Percentiles rank a stretch among this genome's conserved stretches.
phyloP scores from a whole-genome alignment of 2,113 vertebrate genomes.

The Leuciscus idus region DNA sequence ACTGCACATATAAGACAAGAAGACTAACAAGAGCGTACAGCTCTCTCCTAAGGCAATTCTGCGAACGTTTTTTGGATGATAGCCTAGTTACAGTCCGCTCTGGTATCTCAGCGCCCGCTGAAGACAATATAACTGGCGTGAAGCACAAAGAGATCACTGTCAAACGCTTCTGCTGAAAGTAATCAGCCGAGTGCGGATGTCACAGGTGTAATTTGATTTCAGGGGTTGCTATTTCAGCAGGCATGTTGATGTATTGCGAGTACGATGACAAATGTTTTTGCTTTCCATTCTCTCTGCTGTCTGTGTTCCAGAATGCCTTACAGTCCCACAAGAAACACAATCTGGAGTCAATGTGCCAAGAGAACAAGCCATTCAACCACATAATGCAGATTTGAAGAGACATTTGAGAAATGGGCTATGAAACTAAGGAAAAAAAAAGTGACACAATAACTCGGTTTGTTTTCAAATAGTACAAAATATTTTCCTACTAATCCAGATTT shows the following conservation, averaged over 20 bases:
- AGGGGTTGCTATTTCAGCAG: constrained; percentile 36
- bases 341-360: constrained; percentile 45
- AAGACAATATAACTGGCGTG: constrained; percentile 65
- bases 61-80: constrained; percentile 54
- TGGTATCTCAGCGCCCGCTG: constrained; percentile 39
- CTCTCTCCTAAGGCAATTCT: constrained; percentile 47
- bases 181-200: constrained; percentile 6
- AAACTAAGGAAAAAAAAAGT: constrained; percentile 25
- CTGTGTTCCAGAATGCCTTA: constrained; percentile 52
- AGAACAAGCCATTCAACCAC: constrained; percentile 50
- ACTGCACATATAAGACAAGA: constrained; percentile 49
- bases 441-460: constrained; percentile 30
- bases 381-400: constrained; percentile 47
- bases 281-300: constrained; percentile 39
- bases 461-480: constrained; percentile 22
- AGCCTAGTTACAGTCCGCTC: constrained; percentile 56
- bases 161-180: constrained; percentile 41
- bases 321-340: constrained; percentile 56
- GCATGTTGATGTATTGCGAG: constrained; percentile 27
- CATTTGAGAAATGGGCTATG: constrained; percentile 56
- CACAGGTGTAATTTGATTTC: constrained; percentile 36
- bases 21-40: constrained; percentile 39
- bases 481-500: not conserved
- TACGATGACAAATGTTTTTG: constrained; percentile 62
- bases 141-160: constrained; percentile 48